phyloP scores from a whole-genome alignment of 2,113 vertebrate genomes.

The Sisor rabdophorus region DNA sequence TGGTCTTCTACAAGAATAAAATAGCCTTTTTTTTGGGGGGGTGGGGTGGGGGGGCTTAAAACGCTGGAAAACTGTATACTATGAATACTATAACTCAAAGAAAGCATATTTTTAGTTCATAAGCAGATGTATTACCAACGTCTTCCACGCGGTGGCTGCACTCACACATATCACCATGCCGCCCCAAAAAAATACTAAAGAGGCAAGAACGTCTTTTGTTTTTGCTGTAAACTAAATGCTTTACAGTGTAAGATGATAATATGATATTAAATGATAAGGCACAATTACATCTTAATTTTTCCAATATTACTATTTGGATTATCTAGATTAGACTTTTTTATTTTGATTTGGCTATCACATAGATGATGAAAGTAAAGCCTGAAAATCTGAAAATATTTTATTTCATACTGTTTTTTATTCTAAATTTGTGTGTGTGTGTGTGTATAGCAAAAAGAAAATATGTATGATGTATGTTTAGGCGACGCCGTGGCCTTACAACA shows the following conservation, averaged over 20 bases:
- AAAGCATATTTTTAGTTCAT: not conserved
- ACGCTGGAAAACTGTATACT: too few species aligned
- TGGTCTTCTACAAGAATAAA: not conserved
- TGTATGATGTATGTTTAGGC: too few species aligned
- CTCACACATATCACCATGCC: not conserved
- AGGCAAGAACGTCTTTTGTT: not conserved
- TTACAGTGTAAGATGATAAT: not conserved
- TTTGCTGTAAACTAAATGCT: not conserved
- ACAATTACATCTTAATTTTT: not conserved
- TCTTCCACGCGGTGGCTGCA: constrained; percentile 19
- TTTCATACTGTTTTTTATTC: too few species aligned
- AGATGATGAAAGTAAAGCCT: too few species aligned
- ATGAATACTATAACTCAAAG: too few species aligned
- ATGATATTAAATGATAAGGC: not conserved
- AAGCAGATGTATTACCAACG: not conserved
- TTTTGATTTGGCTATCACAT: too few species aligned
- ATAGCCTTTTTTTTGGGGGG: not conserved
- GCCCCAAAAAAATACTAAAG: not conserved
- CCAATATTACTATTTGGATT: not conserved
- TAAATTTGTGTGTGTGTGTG: too few species aligned
- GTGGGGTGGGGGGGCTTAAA: too few species aligned
- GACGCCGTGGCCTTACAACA: too few species aligned
- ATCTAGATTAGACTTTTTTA: too few species aligned
- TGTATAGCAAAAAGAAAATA: too few species aligned
- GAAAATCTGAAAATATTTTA: too few species aligned